Evolutionary conservation across 2,113 vertebrate species (phyloP).

Genomic region (Gasterosteus aculeatus): DNA sequence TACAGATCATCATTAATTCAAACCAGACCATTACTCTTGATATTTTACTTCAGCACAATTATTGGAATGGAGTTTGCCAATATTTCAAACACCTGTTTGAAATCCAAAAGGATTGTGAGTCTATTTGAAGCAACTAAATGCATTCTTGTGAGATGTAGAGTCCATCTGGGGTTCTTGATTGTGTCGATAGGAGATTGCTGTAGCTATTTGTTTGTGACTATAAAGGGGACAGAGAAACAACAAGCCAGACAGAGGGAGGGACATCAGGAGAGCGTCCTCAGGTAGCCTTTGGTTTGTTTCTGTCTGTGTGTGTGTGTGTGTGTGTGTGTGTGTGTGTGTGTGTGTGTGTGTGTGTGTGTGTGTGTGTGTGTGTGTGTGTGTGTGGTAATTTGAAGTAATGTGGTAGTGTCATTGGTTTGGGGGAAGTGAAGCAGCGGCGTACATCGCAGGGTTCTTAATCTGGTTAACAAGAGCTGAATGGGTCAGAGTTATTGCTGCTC

Average conservation of each 20-base stretch:
- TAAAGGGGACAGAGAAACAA: constrained; percentile 18
- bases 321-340: too few species aligned
- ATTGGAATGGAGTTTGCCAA: neutral
- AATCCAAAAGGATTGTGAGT: neutral
- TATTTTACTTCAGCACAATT: neutral
- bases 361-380: constrained; percentile 4
- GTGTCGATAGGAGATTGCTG: neutral
- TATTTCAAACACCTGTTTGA: neutral
- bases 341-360: constrained; percentile 15
- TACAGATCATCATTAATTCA: neutral
- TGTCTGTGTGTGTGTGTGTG: constrained; percentile 19
- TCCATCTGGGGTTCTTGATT: constrained; percentile 3
- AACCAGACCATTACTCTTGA: neutral
- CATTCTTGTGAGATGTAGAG: neutral
- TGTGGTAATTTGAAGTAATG: constrained; percentile 20
- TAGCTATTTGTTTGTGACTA: neutral
- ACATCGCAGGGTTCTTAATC: constrained; percentile 41
- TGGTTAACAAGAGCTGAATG: constrained; percentile 50
- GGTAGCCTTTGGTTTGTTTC: constrained; percentile 26
- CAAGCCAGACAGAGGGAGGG: constrained; percentile 21
- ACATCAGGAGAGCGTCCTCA: constrained; percentile 43
- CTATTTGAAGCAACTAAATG: neutral
- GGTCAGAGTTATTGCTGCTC: constrained; percentile 43
- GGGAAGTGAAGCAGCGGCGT: constrained; percentile 27
- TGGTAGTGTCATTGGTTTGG: constrained; percentile 21